These are phyloP conservation scores for Chymomyza amoena DNA, from an alignment of 2,888 invertebrate species.

Conservation along the genomic window DNA sequence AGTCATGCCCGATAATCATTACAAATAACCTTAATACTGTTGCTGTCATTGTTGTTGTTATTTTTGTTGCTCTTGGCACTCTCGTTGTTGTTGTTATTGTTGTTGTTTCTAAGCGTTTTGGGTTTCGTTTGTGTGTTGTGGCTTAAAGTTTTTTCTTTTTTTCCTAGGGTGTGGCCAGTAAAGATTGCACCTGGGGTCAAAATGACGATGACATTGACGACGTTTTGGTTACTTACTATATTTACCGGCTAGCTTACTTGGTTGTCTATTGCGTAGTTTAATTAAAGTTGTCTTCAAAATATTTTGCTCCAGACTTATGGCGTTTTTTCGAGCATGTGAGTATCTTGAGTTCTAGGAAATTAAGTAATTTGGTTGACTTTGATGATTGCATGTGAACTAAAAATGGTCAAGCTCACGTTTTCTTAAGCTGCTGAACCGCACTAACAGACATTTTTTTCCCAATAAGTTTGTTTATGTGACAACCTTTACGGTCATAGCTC, in stretches of 20 bases:
- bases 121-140: slow-evolving; percentile 23
- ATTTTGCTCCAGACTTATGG: neutral
- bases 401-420: too few relatives aligned
- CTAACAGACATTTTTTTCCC: too few relatives aligned
- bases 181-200: slow-evolving; percentile 56
- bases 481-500: too few relatives aligned
- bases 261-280: slow-evolving; percentile 53
- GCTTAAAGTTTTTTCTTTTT: slow-evolving; percentile 14
- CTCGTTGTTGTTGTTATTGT: neutral
- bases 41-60: slow-evolving; percentile 10
- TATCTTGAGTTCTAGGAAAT: slow-evolving; percentile 24
- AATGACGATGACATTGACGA: slow-evolving; percentile 37
- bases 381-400: too few relatives aligned
- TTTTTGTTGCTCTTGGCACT: slow-evolving; percentile 1
- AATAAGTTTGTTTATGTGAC: too few relatives aligned
- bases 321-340: too few relatives aligned
- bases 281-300: slow-evolving; percentile 64
- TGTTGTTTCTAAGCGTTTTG: neutral
- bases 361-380: slow-evolving; percentile 52
- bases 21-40: neutral
- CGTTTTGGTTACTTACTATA: slow-evolving; percentile 28
- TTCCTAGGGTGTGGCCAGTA: slow-evolving; percentile 54
- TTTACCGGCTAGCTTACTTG: neutral
- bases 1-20: neutral
- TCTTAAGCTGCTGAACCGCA: too few relatives aligned